Percentiles rank a stretch among this genome's conserved stretches.
phyloP scores from a whole-genome alignment of 2,888 invertebrate genomes.

The Rhingia rostrata region DNA sequence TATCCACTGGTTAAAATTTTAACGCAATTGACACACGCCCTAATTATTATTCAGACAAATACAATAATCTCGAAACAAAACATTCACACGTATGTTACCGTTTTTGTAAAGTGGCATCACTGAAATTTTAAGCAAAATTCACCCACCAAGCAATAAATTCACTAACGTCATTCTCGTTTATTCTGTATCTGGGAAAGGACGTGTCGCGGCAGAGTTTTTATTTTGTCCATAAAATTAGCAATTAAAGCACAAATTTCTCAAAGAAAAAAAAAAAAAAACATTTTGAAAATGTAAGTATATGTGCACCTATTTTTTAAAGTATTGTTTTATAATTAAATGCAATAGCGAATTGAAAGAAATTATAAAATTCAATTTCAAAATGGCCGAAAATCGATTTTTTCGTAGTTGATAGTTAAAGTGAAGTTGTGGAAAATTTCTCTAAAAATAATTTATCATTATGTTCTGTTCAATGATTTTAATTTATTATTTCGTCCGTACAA shows the following conservation, averaged over 20 bases:
- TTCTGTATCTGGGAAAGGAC: slow-evolving; percentile 45
- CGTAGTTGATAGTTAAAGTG: neutral
- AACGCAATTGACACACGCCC: no score
- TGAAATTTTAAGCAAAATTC: slow-evolving; percentile 24
- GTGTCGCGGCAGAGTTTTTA: neutral
- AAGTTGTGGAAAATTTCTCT: slow-evolving; percentile 18
- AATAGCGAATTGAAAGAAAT: slow-evolving; percentile 2
- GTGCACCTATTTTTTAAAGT: neutral
- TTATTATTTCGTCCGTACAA: neutral
- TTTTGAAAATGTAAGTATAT: slow-evolving; percentile 51
- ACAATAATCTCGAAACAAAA: no score
- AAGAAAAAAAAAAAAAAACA: neutral
- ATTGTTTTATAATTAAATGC: neutral
- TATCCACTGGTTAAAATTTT: no score
- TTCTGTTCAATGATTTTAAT: neutral
- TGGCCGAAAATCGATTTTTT: slow-evolving; percentile 70
- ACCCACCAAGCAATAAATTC: slow-evolving; percentile 16
- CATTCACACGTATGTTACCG: no score
- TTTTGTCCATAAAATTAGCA: slow-evolving; percentile 8
- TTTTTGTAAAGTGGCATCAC: slow-evolving; percentile 14
- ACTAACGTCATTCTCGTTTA: slow-evolving; percentile 50
- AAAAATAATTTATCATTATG: neutral
- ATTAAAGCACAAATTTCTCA: slow-evolving; percentile 16
- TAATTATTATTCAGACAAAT: no score
- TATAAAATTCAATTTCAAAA: slow-evolving; percentile 50